A percentile compares a stretch with the other conserved stretches of the same genome.
Conservation (phyloP, 2,888 invertebrate species). For the Aleiodes leptofemur region DNA sequence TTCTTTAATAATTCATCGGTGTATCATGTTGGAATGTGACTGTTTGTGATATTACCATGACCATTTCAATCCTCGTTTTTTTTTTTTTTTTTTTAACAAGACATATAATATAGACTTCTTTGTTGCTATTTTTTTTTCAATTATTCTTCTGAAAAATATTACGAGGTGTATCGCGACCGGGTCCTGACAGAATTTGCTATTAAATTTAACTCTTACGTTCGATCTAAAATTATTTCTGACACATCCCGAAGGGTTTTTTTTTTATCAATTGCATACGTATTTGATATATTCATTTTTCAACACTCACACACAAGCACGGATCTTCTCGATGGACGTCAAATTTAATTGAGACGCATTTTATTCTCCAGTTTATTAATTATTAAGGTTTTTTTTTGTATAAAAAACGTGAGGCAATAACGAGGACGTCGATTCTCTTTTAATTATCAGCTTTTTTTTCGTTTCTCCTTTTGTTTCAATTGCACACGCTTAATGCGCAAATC, state of each 20-base stretch:
- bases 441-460: neutral
- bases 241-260: neutral
- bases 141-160: constrained; percentile 53
- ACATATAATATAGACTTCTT: constrained; percentile 44
- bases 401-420: constrained; percentile 25
- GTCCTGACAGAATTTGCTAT: constrained; percentile 41
- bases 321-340: constrained; percentile 38
- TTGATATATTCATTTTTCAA: constrained; percentile 10
- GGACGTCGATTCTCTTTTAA: constrained; percentile 8
- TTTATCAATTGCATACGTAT: constrained; percentile 11
- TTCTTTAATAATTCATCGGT: constrained; percentile 41
- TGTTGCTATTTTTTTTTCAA: constrained; percentile 21
- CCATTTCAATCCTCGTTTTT: constrained; percentile 49
- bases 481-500: neutral
- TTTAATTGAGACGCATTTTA: neutral
- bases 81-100: constrained; percentile 54
- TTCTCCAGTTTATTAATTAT: constrained; percentile 10
- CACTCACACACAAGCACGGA: constrained; percentile 39
- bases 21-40: constrained; percentile 46
- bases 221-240: constrained; percentile 7
- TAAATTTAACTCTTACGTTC: constrained; percentile 17
- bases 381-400: constrained; percentile 1
- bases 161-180: constrained; percentile 50
- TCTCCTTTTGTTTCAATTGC: constrained; percentile 14
- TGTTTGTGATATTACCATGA: constrained; percentile 39